Base-by-base conservation (phyloP, 2,888 invertebrate species). In the Meteorus cinctellus region DNA sequence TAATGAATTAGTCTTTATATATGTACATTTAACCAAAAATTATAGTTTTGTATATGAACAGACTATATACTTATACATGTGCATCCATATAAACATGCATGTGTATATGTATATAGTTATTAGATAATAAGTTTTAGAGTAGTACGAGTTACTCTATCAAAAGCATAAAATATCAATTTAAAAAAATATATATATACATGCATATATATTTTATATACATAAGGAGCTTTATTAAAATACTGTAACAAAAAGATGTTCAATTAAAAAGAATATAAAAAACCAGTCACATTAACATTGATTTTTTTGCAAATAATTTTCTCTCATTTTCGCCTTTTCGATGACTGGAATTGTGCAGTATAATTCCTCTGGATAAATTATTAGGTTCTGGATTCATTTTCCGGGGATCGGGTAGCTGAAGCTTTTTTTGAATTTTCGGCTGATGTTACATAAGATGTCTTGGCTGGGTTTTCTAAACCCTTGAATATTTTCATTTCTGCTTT, bases 1-100 rank as follows among this genome's bases (percentile, higher is more conserved):
- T 48, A 68, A 41, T 68, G 16, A 45, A 48, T 68, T 48, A 68
- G 14, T 73, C 14, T 80, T 82, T 81, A 81, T 82, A 80, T 80
- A 82, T 85, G 84, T 86, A 85, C 81, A 86, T 87, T 86, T 88
- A 88, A 89, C 88, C 84, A 88, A 88, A 86, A 87, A 86, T 85
- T 88, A 86, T 88, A 89, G 87, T 89, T 89, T 89, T 88, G 87
- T 89, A 89, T 87, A 89, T 87, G 88, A 85, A 85, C 87, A 88
- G 86, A 48, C 6, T 24, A 81, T 69, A 69, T 60, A 19, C 41
- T 36, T 63, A 45, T 59, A 19, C 27, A 67, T 16, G 19, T 73
- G 66, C 59, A 73, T 51, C 55, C 24, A 73, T 66, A 36, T 60
- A 41, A 24, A 48, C 45, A 45, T 14, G 14, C 45, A 45, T 55